Evolutionary conservation across 2,113 vertebrate genomes (phyloP), one percentile per base, ranked within the genome.

Genomic region (Hyperopisus bebe): DNA sequence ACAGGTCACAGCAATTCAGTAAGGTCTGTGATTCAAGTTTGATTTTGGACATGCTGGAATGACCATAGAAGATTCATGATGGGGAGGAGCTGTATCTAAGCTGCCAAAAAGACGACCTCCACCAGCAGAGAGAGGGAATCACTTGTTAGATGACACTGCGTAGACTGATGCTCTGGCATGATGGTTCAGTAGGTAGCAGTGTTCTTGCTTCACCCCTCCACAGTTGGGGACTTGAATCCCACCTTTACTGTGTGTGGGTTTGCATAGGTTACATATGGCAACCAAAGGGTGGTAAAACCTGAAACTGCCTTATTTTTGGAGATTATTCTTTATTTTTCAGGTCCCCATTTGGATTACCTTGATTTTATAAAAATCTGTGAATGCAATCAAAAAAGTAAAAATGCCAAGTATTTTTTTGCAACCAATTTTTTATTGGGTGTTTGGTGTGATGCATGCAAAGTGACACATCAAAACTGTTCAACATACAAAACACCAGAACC

Each of bases 1-100:
- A 58, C 19, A 90, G 77, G 88, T 80, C 77, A 87, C 86, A 39
- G 21, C 70, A 91, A 46, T 91, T 70, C 21, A 89, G 80, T 90
- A 42, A 80, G 42, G 24, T 0, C 10, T 11, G 24, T 90, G 85
- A 92, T 91, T 90, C 88, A 91, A 47, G 58, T 62, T 84, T 42
- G 50, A 89, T 91, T 88, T 91, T 46, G 42, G 51, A 53, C 77
- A 90, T 88, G 74, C 84, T 42, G 48, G 31, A 42, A 46, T 13
- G 24, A 42, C 35, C 39, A 19, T 89, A 88, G 88, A 82, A 80
- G 55, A 89, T 85, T 55, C 51, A 70, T 80, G 88, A 9, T 9
- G 1, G 24, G 47, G 31, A 53, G 88, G 66, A 47, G 31, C 48
- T 35, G n/a, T 35, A 88, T 48, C 13, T 27, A 48, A 89, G 48